These are phyloP conservation scores for Trididemnum clinides DNA, from an alignment of 23 tunicate genomes.

Conservation along the genomic window DNA sequence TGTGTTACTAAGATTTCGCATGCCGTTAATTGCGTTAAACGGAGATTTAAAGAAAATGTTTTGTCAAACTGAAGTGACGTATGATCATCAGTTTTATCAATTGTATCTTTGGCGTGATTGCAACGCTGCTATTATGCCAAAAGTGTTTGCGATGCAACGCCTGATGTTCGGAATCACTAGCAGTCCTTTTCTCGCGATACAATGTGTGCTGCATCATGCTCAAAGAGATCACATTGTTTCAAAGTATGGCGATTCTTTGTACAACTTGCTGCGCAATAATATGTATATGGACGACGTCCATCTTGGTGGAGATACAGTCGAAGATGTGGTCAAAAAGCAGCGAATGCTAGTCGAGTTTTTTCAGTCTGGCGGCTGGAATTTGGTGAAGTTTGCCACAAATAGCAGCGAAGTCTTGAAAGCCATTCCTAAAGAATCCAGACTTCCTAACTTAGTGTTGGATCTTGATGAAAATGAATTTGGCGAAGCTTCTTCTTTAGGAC, in stretches of 20 bases:
- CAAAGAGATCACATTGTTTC: not conserved
- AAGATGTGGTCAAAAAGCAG: too few species aligned
- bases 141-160: too few species aligned
- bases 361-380: not conserved
- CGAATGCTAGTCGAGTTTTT: too few species aligned
- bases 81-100: too few species aligned
- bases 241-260: not conserved
- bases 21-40: too few species aligned
- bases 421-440: not conserved
- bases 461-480: not conserved
- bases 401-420: not conserved
- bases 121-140: too few species aligned
- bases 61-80: too few species aligned
- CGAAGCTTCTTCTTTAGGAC: not conserved
- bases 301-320: too few species aligned
- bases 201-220: not conserved
- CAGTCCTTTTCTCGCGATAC: not conserved
- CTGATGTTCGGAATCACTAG: too few species aligned
- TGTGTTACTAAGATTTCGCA: too few species aligned
- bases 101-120: too few species aligned
- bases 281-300: slow-evolving; percentile 10
- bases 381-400: not conserved
- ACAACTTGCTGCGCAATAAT: not conserved
- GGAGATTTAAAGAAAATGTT: too few species aligned
- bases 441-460: not conserved